These are phyloP conservation scores for Acleris sparsana DNA, from an alignment of 2,888 invertebrate genomes.

Conservation along the genomic window DNA sequence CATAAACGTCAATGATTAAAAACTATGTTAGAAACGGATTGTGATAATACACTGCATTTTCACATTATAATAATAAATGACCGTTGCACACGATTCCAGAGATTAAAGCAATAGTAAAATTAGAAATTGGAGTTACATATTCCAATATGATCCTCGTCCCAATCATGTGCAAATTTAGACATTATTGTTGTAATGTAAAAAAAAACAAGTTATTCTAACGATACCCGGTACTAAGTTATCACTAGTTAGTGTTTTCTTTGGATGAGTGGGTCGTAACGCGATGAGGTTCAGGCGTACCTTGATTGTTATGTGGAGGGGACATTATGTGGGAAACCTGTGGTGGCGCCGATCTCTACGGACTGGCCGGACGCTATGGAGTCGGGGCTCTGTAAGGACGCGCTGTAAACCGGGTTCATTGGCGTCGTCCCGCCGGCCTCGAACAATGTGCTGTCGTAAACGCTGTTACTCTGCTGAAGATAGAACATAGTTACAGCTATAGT, in stretches of 20 bases:
- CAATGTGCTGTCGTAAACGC: slow-evolving; percentile 88
- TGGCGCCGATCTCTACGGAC: slow-evolving; percentile 68
- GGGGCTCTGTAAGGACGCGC: slow-evolving; percentile 88
- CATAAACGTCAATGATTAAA: slow-evolving; percentile 37
- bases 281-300: slow-evolving; percentile 7
- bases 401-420: slow-evolving; percentile 86
- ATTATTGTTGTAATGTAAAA: too few species aligned
- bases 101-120: too few species aligned
- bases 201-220: slow-evolving; percentile 8
- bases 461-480: slow-evolving; percentile 84
- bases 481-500: too few species aligned
- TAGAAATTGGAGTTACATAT: too few species aligned
- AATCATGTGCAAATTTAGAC: too few species aligned
- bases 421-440: slow-evolving; percentile 86
- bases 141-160: too few species aligned
- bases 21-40: slow-evolving; percentile 12
- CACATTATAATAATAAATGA: too few species aligned
- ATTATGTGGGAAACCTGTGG: slow-evolving; percentile 57
- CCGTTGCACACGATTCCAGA: too few species aligned
- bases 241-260: slow-evolving; percentile 50
- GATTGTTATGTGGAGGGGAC: slow-evolving; percentile 72
- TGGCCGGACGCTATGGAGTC: slow-evolving; percentile 86
- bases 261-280: slow-evolving; percentile 45
- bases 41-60: too few species aligned
- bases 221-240: slow-evolving; percentile 22